Evolutionary conservation across 2,888 invertebrate species (phyloP).

Genomic region (Bhutanitis thaidina): DNA sequence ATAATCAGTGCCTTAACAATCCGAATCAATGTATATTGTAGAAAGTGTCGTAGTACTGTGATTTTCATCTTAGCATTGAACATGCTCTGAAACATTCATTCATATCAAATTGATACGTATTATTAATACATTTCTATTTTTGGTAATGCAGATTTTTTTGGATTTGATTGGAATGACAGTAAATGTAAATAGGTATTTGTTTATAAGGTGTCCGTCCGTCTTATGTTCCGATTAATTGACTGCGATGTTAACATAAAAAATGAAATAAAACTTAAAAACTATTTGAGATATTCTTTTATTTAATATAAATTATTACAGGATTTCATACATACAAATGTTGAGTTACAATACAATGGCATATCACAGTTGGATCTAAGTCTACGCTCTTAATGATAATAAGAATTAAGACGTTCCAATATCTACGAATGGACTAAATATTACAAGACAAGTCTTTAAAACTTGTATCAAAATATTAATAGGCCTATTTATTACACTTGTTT

Average conservation of each 20-base stretch:
- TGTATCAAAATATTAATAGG: too few relatives aligned
- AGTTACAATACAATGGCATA: constrained; percentile 39
- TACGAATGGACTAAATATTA: too few relatives aligned
- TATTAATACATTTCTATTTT: too few relatives aligned
- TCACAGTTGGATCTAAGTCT: constrained; percentile 68
- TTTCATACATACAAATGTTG: constrained; percentile 21
- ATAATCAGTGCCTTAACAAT: constrained; percentile 30
- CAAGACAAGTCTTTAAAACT: too few relatives aligned
- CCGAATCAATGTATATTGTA: constrained; percentile 27
- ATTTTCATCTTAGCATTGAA: constrained; percentile 48
- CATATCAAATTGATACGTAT: constrained; percentile 24
- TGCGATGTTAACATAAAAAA: constrained; percentile 40
- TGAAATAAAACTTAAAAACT: constrained; percentile 27
- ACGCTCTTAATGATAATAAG: constrained; percentile 25
- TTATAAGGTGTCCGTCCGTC: constrained; percentile 37
- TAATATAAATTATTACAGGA: constrained; percentile 16
- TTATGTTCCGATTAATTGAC: constrained; percentile 45
- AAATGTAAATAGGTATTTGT: constrained; percentile 38
- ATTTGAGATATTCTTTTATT: constrained; percentile 23
- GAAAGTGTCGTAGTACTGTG: constrained; percentile 44
- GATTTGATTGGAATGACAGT: constrained; percentile 21
- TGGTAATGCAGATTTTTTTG: too few relatives aligned
- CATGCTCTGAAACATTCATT: constrained; percentile 27
- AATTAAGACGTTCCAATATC: too few relatives aligned
- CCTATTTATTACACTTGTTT: too few relatives aligned